These are phyloP conservation scores for Plebejus argus DNA, from an alignment of 2,888 invertebrate genomes.

Conservation along the genomic window DNA sequence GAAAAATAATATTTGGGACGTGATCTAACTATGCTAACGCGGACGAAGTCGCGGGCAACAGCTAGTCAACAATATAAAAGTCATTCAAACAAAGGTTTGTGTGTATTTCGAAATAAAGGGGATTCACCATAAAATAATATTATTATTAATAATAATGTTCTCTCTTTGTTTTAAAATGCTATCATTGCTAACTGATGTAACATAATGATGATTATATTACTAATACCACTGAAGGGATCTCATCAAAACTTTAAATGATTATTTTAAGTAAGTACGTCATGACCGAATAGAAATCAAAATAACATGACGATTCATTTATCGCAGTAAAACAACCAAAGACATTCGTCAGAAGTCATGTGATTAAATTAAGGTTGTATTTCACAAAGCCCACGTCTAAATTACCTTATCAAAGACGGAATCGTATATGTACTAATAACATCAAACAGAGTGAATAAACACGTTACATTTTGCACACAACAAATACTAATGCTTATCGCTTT, in stretches of 20 bases:
- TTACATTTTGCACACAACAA: neutral
- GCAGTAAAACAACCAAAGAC: neutral
- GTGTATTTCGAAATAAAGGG: neutral
- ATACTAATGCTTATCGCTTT: constrained; percentile 19
- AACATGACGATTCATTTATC: no score
- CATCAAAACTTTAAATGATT: no score
- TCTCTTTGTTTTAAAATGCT: neutral
- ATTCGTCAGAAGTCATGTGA: neutral
- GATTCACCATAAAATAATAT: no score
- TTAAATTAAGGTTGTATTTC: neutral
- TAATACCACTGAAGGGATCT: no score
- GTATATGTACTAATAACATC: neutral
- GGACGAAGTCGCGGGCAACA: no score
- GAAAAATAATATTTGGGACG: no score
- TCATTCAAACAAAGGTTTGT: neutral
- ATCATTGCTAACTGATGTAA: neutral
- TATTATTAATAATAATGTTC: no score
- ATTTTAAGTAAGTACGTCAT: no score
- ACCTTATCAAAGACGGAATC: neutral
- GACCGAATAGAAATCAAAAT: no score
- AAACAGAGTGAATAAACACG: neutral
- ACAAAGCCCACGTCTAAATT: neutral
- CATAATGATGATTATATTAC: no score
- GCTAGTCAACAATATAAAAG: no score
- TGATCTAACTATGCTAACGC: no score